Evolutionary conservation across 2,888 invertebrate genomes (phyloP), one percentile per base, ranked within the genome.

Genomic region (Drosophila multiciliata): DNA sequence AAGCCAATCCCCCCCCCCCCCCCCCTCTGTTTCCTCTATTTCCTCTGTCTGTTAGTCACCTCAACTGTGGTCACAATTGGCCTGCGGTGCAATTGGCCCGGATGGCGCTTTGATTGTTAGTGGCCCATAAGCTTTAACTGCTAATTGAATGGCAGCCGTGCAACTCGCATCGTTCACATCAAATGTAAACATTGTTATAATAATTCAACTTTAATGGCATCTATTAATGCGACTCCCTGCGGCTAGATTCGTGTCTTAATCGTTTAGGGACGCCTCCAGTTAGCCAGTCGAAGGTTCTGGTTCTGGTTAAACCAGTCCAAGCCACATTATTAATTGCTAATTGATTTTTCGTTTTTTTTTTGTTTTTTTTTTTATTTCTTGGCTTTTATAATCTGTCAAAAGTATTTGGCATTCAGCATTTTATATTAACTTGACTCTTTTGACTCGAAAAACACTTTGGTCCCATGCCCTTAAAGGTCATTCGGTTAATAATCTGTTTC

Each of bases 301-400:
- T n/a, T 50, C 9, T 50, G 50, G 50, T n/a, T 50, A 58, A 61
- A 75, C 80, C 38, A 26, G 76, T 75, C 50, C 60, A 29, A 29
- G 12, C n/a, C 38, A 55, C 53, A 84, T 87, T 88, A 90, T 85
- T 90, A 85, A 90, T 88, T 75, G 90, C 75, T 85, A 85, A 85
- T 85, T 85, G 90, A 85, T 88, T 85, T 87, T 75, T 54, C 61
- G 61, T 71, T 64, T 38, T 35, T 23, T 48, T 58, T 73, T 55
- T 29, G 1, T 29, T 6, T 29, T 71, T 23, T 64, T 33, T 35
- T 29, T 48, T 53, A 71, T 55, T 32, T 52, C 68, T 66, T 63
- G n/a, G 26, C 38, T 38, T 29, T 55, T 29, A 70, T 73, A 86
- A 88, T 86, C 83, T 88, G 86, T 83, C 86, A 79, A 85, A 68